Base-by-base conservation (phyloP, 2,888 invertebrate species). In the Sminthurides aquaticus region DNA sequence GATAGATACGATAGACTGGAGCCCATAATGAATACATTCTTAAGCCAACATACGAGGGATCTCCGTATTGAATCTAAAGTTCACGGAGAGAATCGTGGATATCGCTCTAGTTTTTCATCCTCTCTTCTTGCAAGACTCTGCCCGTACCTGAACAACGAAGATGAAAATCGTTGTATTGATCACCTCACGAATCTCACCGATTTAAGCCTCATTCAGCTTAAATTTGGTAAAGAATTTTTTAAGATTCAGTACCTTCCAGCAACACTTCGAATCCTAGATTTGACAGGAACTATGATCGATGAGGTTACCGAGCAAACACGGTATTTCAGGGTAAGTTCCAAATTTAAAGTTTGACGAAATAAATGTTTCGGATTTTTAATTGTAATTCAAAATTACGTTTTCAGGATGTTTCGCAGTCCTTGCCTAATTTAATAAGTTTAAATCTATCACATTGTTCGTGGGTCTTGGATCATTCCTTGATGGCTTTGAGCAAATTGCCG, bases 401-500 rank as follows among this genome's bases (percentile, higher is more conserved):
- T 2, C 57, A 66, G 70, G 71, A 69, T 24, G 58, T 74, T 8
- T 56, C 61, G 0, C 43, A 61, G 11, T 64, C 68, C 29, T 66
- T 74, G 24, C 59, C 56, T 25, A 28, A 43, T 3, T 54, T 74
- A 28, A 72, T 72, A 63, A 70, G 70, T 29, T 68, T 74, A 22
- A 68, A 71, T 63, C 60, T 74, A n/a, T 64, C 69, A 3, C 64
- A 71, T 43, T 74, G 72, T 25, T 65, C 64, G n/a, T 72, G 71
- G 71, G 70, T 73, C 26, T 64, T 69, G 18, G 62, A 69, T 8
- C 71, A 74, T 57, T 61, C 71, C 27, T 60, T 74, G 18, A 63
- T 74, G 67, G 61, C 68, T 24, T 56, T 74, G 18, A 74, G 74
- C 60, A 74, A 73, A 62, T 67, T 71, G 28, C 71, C 71, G 24